phyloP scores from a whole-genome alignment of 2,888 invertebrate genomes.

The Blera fallax region DNA sequence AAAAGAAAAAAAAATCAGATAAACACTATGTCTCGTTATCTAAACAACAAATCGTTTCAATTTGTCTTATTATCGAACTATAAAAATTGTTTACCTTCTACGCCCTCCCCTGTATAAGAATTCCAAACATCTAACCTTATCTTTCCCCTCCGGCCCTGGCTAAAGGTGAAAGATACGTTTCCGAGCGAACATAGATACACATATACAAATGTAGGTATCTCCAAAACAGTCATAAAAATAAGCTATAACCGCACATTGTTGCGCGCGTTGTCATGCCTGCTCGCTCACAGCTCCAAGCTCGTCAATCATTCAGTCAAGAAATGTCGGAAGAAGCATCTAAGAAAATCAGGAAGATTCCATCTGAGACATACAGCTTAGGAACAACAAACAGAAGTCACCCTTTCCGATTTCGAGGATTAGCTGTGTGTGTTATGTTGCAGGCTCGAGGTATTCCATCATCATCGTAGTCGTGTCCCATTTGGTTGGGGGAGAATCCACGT shows the following conservation, averaged over 20 bases:
- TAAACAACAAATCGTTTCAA: slow-evolving; percentile 63
- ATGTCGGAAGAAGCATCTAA: slow-evolving; percentile 69
- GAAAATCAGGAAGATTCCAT: slow-evolving; percentile 67
- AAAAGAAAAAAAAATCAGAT: slow-evolving; percentile 4
- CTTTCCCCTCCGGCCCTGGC: not conserved
- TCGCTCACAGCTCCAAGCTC: slow-evolving; percentile 35
- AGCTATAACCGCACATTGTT: slow-evolving; percentile 27
- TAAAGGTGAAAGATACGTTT: slow-evolving; percentile 16
- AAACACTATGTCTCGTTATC: slow-evolving; percentile 41
- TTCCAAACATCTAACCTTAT: slow-evolving; percentile 41
- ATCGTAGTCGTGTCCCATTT: slow-evolving; percentile 40
- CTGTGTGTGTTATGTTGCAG: not conserved
- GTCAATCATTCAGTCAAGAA: slow-evolving; percentile 66
- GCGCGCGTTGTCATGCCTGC: slow-evolving; percentile 32
- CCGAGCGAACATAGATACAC: not conserved
- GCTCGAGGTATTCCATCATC: slow-evolving; percentile 53
- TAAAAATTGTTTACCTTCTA: slow-evolving; percentile 52
- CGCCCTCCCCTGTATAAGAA: slow-evolving; percentile 1
- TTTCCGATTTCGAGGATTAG: slow-evolving; percentile 37
- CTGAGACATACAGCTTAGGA: slow-evolving; percentile 51
- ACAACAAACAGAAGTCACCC: slow-evolving; percentile 68
- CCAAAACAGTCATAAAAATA: not conserved
- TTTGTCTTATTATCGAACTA: slow-evolving; percentile 62
- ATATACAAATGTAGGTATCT: not conserved
- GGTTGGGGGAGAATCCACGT: slow-evolving; percentile 23